Evolutionary conservation across 2,888 invertebrate genomes (phyloP).

Genomic region (Microctonus aethiopoides): DNA sequence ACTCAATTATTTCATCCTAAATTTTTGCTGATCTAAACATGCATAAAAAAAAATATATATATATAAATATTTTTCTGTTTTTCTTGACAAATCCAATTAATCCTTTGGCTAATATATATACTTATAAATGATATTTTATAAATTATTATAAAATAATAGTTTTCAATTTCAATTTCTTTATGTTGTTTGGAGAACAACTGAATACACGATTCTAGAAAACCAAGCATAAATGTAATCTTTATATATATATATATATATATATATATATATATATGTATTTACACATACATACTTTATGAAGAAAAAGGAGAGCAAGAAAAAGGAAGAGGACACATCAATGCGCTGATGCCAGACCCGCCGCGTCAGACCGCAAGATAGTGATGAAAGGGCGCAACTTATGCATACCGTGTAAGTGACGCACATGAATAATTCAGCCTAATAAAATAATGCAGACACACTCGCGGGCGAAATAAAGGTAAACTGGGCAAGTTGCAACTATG

Average conservation of each 20-base stretch:
- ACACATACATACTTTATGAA: neutral
- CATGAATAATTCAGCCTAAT: slow-evolving; percentile 66
- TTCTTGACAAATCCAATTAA: no score
- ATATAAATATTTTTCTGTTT: neutral
- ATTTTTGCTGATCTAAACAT: neutral
- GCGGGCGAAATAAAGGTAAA: slow-evolving; percentile 22
- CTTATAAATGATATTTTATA: no score
- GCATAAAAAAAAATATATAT: neutral
- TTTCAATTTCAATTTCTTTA: neutral
- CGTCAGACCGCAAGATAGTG: slow-evolving; percentile 46
- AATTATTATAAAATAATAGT: neutral
- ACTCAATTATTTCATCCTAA: slow-evolving; percentile 14
- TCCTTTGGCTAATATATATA: no score
- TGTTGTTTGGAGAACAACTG: slow-evolving; percentile 14
- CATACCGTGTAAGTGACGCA: slow-evolving; percentile 65
- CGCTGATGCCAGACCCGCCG: slow-evolving; percentile 17
- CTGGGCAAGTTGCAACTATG: slow-evolving; percentile 1
- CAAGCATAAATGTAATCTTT: no score
- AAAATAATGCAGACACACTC: slow-evolving; percentile 60
- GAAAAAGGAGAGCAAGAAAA: slow-evolving; percentile 2
- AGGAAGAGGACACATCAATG: slow-evolving; percentile 17
- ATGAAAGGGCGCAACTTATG: slow-evolving; percentile 64
- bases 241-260: no score
- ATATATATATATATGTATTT: no score
- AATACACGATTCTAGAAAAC: neutral